Base-by-base conservation (phyloP, 2,113 vertebrate species). In the Dipodomys spectabilis region DNA sequence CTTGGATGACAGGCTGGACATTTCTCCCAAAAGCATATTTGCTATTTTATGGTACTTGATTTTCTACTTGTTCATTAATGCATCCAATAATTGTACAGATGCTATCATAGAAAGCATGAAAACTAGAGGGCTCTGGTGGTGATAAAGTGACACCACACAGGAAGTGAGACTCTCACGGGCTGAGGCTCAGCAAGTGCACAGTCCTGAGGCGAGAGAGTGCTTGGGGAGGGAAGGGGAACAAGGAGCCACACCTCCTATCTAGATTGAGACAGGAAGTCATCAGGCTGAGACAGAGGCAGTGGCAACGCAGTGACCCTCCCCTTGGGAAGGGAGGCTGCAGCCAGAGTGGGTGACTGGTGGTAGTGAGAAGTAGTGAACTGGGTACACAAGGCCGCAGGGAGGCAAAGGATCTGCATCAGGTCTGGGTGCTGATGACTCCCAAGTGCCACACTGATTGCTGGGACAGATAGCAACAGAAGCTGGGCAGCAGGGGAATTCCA, bases 51-150 rank as follows among this genome's bases (percentile, higher is more conserved):
- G 60, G 30, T 82, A 64, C 68, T 69, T 84, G 77, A 32, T 67
- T 75, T 95, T 72, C 32, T 79, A n/a, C 11, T 94, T 60, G 79
- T 45, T 80, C 39, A 77, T 65, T 65, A 79, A 80, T 60, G 86
- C 25, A 80, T 65, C 35, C 28, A 68, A 68, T 19, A 90, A 81
- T 84, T 83, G 74, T 62, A 39, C 44, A 67, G 44, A 78, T 44
- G 67, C 49, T 57, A 22, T 78, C 32, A 53, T 72, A 57, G 60
- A 39, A 39, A 72, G n/a, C 30, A 32, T 16, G 5, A 69, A 9
- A 62, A 49, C 13, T 13, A 23, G 60, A 32, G 23, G 28, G 15
- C 62, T 69, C 65, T 82, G 72, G 35, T 2, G 7, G 53, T 65
- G 27, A 86, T 35, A 23, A 22, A 2, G 7, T 44, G 82, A 64